These are phyloP conservation scores for Halichoerus grypus DNA, from an alignment of 2,113 vertebrate genomes.

Conservation along the genomic window DNA sequence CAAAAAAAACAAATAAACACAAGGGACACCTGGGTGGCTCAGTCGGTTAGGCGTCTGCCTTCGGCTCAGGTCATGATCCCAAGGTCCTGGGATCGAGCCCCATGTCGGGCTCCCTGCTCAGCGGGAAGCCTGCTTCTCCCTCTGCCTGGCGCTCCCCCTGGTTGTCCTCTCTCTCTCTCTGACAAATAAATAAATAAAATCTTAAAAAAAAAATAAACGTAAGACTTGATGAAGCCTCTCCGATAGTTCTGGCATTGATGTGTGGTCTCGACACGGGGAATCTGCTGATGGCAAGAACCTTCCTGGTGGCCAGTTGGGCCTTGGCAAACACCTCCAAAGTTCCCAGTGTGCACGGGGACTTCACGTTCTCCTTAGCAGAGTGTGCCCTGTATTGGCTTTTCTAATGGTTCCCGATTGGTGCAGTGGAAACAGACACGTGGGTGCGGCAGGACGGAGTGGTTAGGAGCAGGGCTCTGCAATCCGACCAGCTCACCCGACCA, in stretches of 20 bases:
- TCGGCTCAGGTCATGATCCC: neutral
- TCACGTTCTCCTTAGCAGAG: rapidly evolving
- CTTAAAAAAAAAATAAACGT: neutral
- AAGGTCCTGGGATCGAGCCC: neutral
- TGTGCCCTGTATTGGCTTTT: neutral
- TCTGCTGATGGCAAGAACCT: neutral
- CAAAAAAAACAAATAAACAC: neutral
- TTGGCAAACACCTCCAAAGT: too few species aligned
- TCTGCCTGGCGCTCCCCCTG: neutral
- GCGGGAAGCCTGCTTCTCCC: neutral
- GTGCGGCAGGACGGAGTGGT: rapidly evolving
- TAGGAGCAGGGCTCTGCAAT: neutral
- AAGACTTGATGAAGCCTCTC: neutral
- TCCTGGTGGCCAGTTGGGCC: neutral
- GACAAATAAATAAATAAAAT: neutral
- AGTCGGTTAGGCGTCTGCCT: neutral
- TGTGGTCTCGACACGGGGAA: rapidly evolving
- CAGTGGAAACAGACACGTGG: neutral
- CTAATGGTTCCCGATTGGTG: rapidly evolving
- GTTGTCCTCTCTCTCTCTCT: neutral
- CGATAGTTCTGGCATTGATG: rapidly evolving
- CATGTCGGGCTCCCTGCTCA: neutral
- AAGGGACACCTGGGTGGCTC: neutral
- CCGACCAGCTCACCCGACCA: rapidly evolving
- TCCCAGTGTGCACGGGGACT: neutral